phyloP scores from a whole-genome alignment of 2,888 invertebrate genomes.

The Tenthredo mesomela region DNA sequence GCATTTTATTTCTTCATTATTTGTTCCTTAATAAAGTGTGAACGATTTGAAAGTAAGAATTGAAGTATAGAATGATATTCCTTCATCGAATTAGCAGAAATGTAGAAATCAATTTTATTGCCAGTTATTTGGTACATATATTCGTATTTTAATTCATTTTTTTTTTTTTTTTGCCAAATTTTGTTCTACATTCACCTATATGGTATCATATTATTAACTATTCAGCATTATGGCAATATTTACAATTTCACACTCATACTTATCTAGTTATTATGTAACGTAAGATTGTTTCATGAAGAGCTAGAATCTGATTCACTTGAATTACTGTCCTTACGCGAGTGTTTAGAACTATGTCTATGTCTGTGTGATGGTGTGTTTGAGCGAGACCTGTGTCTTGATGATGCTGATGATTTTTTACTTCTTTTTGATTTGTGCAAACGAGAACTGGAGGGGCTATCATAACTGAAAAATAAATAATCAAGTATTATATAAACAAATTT shows the following conservation, averaged over 20 bases:
- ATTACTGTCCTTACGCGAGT: slow-evolving; percentile 68
- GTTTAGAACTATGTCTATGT: slow-evolving; percentile 66
- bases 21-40: neutral
- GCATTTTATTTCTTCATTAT: neutral
- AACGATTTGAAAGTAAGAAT: neutral
- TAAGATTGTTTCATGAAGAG: slow-evolving; percentile 63
- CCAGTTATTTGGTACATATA: neutral
- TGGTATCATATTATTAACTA: neutral
- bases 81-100: neutral
- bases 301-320: slow-evolving; percentile 72
- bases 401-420: slow-evolving; percentile 71
- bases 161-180: slow-evolving; percentile 27
- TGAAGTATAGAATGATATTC: neutral
- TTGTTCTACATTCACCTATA: slow-evolving; percentile 27
- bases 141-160: neutral
- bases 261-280: slow-evolving; percentile 17
- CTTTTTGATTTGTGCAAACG: slow-evolving; percentile 73
- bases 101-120: slow-evolving; percentile 26
- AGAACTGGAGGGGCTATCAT: slow-evolving; percentile 72
- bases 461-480: slow-evolving; percentile 61
- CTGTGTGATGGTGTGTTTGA: slow-evolving; percentile 71
- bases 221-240: slow-evolving; percentile 51
- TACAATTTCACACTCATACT: slow-evolving; percentile 59
- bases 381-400: slow-evolving; percentile 72
- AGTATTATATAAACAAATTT: neutral